A percentile compares a stretch with the other conserved stretches of the same genome.
Evolutionary conservation across 2,797 vertebrate species (phyloP).

Genomic region (Anguilla anguilla): DNA sequence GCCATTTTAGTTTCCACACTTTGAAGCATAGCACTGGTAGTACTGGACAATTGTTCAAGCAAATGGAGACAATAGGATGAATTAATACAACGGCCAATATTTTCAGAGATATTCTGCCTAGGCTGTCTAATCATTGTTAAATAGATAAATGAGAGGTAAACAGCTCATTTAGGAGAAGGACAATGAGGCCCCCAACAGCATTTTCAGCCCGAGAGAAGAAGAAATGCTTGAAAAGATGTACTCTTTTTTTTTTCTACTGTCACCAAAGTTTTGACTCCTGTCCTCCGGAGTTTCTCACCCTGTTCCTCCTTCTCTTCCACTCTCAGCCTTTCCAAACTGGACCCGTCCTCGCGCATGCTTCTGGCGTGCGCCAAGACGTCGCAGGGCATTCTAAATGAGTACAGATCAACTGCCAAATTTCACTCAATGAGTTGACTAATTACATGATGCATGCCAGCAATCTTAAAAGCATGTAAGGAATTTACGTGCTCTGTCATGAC

Average conservation of each 20-base stretch:
- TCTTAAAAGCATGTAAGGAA: not conserved
- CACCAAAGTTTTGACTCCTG: not conserved
- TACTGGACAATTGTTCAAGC: not conserved
- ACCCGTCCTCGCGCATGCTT: not conserved
- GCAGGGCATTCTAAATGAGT: not conserved
- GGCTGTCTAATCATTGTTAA: not conserved
- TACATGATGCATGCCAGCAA: not conserved
- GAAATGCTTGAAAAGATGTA: not conserved
- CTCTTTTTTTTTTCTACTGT: not conserved
- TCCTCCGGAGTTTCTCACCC: not conserved
- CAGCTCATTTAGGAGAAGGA: not conserved
- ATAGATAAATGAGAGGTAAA: not conserved
- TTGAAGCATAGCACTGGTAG: not conserved
- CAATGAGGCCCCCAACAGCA: slow-evolving; percentile 9
- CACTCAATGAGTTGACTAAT: not conserved
- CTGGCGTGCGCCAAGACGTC: too few relatives aligned
- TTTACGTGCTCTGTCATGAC: not conserved
- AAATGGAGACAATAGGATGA: not conserved
- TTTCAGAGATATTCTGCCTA: not conserved
- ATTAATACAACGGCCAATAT: not conserved
- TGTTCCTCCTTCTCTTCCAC: not conserved
- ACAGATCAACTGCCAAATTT: not conserved
- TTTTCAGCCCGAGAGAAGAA: not conserved
- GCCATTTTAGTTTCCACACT: not conserved
- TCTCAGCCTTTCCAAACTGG: not conserved